Conservation (phyloP, 2,888 invertebrate genomes). For the Clitarchus hookeri region DNA sequence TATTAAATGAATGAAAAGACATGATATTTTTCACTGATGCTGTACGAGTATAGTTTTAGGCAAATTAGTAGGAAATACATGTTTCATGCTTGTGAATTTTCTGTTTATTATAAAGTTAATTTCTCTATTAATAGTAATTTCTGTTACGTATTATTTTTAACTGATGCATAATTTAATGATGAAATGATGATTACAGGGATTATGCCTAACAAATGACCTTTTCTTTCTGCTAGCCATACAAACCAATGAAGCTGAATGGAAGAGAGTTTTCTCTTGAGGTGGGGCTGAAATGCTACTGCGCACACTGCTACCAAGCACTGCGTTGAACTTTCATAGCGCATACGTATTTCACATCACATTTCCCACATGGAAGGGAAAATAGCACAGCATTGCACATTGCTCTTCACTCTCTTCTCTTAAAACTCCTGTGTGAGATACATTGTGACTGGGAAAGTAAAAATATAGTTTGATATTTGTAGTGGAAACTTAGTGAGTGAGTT, state of each 20-base stretch:
- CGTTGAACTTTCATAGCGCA: background rate
- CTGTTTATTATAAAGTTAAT: background rate
- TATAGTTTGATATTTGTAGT: background rate
- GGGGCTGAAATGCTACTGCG: conserved; percentile 17
- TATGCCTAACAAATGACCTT: conserved; percentile 19
- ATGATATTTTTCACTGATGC: too few relatives aligned
- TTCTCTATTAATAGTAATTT: too few relatives aligned
- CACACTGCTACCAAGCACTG: background rate
- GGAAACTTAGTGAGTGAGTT: background rate
- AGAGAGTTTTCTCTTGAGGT: conserved; percentile 35
- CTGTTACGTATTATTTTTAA: too few relatives aligned
- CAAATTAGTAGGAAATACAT: too few relatives aligned
- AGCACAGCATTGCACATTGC: background rate
- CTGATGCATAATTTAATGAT: background rate
- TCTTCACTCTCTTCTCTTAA: background rate
- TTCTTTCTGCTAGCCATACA: conserved; percentile 31
- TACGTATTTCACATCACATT: background rate
- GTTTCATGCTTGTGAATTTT: too few relatives aligned
- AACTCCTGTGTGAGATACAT: background rate
- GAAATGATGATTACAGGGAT: background rate
- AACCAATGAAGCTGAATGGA: conserved; percentile 33
- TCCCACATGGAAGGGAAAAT: background rate
- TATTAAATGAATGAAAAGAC: too few relatives aligned
- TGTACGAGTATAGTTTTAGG: too few relatives aligned
- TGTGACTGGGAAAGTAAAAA: background rate